Evolutionary conservation across 2,797 vertebrate genomes (phyloP).

Genomic region (Labeo calbasu): DNA sequence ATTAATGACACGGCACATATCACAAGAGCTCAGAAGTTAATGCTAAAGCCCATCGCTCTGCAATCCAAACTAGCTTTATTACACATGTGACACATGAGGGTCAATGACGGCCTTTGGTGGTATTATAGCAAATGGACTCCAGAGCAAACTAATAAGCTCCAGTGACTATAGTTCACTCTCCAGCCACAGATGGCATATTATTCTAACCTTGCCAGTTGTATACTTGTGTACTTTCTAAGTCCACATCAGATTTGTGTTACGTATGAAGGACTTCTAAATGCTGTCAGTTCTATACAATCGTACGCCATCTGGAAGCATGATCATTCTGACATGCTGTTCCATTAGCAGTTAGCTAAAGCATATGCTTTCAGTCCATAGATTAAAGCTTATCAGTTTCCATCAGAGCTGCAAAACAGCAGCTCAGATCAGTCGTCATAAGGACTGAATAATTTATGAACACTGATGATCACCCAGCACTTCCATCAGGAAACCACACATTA

Average conservation of each 20-base stretch:
- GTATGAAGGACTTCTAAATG: slow-evolving; percentile 68
- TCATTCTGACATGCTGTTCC: slow-evolving; percentile 60
- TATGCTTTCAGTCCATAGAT: slow-evolving; percentile 34
- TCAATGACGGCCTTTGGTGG: slow-evolving; percentile 43
- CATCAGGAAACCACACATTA: slow-evolving; percentile 23
- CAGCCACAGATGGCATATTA: slow-evolving; percentile 50
- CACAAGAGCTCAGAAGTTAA: slow-evolving; percentile 32
- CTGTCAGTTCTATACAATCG: slow-evolving; percentile 60
- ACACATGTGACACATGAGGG: slow-evolving; percentile 53
- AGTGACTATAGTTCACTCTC: background rate
- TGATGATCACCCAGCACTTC: slow-evolving; percentile 1
- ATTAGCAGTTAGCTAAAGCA: slow-evolving; percentile 63
- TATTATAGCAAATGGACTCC: slow-evolving; percentile 47
- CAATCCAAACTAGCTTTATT: slow-evolving; percentile 58
- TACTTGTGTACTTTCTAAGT: slow-evolving; percentile 41
- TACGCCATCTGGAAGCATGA: slow-evolving; percentile 67
- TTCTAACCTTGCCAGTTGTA: slow-evolving; percentile 51
- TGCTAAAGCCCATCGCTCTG: slow-evolving; percentile 12
- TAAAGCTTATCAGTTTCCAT: slow-evolving; percentile 23
- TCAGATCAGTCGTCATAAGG: slow-evolving; percentile 18
- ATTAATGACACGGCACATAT: slow-evolving; percentile 19
- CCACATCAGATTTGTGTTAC: slow-evolving; percentile 66
- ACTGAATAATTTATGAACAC: slow-evolving; percentile 24
- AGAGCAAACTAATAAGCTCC: slow-evolving; percentile 32
- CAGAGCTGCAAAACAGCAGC: slow-evolving; percentile 18